A percentile compares a stretch with the other conserved stretches of the same genome.
phyloP scores from a whole-genome alignment of 2,888 invertebrate genomes.

The Azorinus chamasolen region DNA sequence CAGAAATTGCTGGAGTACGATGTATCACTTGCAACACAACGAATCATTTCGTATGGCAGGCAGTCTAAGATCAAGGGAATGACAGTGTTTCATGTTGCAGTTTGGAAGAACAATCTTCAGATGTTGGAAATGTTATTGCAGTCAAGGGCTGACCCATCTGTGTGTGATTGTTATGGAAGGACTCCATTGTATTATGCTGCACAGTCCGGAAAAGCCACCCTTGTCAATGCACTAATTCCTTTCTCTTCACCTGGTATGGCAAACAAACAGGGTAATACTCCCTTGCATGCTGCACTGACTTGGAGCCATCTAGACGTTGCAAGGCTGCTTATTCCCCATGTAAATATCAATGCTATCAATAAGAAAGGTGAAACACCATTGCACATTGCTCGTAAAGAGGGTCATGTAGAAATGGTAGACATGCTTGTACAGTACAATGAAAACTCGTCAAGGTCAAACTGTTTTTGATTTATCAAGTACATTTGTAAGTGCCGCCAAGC shows the following conservation, averaged over 20 bases:
- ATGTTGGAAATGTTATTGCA: constrained; percentile 27
- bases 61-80: constrained; percentile 32
- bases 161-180: constrained; percentile 38
- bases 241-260: constrained; percentile 7
- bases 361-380: constrained; percentile 43
- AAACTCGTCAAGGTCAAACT: too few species aligned
- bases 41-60: constrained; percentile 37
- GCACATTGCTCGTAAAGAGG: constrained; percentile 38
- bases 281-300: constrained; percentile 38
- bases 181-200: constrained; percentile 41
- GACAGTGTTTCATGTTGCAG: constrained; percentile 45
- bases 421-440: too few species aligned
- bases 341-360: constrained; percentile 40
- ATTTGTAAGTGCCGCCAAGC: too few species aligned
- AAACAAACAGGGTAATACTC: constrained; percentile 42
- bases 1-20: constrained; percentile 16
- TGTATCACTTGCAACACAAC: constrained; percentile 12
- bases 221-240: constrained; percentile 11
- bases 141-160: constrained; percentile 22
- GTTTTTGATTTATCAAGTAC: too few species aligned
- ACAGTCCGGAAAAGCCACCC: neutral
- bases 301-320: constrained; percentile 12
- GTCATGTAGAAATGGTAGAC: neutral
- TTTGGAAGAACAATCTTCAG: constrained; percentile 34
- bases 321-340: neutral